These are phyloP conservation scores for Erannis defoliaria DNA, from an alignment of 2,888 invertebrate genomes.

Conservation along the genomic window DNA sequence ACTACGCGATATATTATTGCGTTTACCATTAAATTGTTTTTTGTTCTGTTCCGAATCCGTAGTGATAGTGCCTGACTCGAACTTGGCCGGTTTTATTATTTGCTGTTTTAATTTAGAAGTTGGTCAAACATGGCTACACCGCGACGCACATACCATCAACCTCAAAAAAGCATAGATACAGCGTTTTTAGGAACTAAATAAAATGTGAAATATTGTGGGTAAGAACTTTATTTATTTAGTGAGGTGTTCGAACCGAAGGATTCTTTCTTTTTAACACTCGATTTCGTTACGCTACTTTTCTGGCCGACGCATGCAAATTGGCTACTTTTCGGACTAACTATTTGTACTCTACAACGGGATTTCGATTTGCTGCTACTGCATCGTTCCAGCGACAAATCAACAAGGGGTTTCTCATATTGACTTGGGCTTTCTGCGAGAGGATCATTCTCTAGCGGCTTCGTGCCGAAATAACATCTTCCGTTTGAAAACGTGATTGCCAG, in stretches of 20 bases:
- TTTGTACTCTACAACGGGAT: neutral
- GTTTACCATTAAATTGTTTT: too few relatives aligned
- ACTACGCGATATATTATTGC: too few relatives aligned
- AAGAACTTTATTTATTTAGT: slow-evolving; percentile 2
- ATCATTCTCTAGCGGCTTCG: slow-evolving; percentile 19
- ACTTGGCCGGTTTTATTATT: too few relatives aligned
- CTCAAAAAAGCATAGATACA: too few relatives aligned
- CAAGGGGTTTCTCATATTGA: neutral
- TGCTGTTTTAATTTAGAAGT: too few relatives aligned
- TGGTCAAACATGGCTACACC: too few relatives aligned
- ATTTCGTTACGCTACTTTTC: neutral
- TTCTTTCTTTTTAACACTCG: neutral
- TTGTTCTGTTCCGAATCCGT: too few relatives aligned
- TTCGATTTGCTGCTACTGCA: neutral
- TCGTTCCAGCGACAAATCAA: neutral
- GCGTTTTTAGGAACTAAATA: neutral
- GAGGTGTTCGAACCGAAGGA: neutral
- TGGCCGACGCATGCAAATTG: too few relatives aligned
- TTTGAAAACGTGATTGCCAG: slow-evolving; percentile 53
- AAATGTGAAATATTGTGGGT: neutral
- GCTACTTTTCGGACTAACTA: slow-evolving; percentile 5
- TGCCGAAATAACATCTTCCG: slow-evolving; percentile 48
- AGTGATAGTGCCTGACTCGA: too few relatives aligned
- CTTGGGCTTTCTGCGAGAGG: neutral
- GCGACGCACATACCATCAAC: too few relatives aligned